phyloP scores from a whole-genome alignment of 2,113 vertebrate species.

The Lucifuga dentata region DNA sequence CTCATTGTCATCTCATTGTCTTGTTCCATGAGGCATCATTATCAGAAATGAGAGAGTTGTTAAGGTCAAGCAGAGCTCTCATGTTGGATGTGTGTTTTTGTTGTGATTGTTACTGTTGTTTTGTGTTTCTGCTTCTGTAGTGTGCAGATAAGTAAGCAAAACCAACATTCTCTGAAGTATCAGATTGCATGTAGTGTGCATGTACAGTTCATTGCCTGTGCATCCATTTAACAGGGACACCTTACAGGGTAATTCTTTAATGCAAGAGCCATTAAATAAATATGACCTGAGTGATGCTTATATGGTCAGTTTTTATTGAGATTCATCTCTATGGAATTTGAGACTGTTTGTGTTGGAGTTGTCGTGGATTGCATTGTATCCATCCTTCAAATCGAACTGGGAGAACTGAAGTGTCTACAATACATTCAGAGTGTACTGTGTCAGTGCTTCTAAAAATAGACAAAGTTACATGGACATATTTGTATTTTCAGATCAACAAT shows the following conservation, averaged over 20 bases:
- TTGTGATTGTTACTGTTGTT: too few relatives aligned
- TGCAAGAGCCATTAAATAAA: too few relatives aligned
- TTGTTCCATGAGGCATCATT: constrained; percentile 12
- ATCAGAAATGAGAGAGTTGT: constrained; percentile 13
- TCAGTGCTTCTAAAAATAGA: background rate
- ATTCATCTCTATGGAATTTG: background rate
- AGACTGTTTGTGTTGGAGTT: background rate
- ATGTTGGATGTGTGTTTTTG: constrained; percentile 10
- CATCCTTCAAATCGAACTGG: background rate
- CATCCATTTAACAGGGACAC: constrained; percentile 11
- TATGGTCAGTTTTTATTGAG: too few relatives aligned
- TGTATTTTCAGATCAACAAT: background rate
- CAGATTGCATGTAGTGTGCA: constrained; percentile 5
- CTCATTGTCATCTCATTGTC: constrained; percentile 26
- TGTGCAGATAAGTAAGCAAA: constrained; percentile 20
- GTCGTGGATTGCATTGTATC: background rate
- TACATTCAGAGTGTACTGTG: background rate
- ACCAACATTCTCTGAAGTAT: constrained; percentile 11
- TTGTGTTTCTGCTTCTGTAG: constrained; percentile 3
- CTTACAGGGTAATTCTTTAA: too few relatives aligned
- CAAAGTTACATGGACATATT: background rate
- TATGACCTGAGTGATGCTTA: too few relatives aligned
- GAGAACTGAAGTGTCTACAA: background rate
- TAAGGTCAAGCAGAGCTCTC: constrained; percentile 13
- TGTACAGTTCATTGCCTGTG: constrained; percentile 13